These are phyloP conservation scores for Aphelocoma californica DNA, from an alignment of 2,797 vertebrate species.

Conservation along the genomic window DNA sequence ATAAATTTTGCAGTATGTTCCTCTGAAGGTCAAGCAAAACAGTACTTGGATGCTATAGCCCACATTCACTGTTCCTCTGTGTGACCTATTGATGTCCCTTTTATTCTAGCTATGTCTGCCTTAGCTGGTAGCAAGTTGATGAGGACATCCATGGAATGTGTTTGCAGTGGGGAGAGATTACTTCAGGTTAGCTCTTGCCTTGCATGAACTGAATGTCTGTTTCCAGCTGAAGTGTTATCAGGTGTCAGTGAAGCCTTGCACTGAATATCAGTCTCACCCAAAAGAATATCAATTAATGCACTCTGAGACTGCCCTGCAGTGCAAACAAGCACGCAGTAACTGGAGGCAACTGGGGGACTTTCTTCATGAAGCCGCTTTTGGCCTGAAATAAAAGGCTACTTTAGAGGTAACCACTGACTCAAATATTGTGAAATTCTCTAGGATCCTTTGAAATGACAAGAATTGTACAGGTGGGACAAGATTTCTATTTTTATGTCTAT, in stretches of 20 bases:
- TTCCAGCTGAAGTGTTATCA: neutral
- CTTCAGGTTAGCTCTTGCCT: neutral
- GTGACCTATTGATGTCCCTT: neutral
- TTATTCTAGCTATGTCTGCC: neutral
- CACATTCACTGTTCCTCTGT: neutral
- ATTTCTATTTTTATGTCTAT: neutral
- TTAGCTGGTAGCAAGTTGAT: neutral
- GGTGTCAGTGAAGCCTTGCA: neutral
- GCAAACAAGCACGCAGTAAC: neutral
- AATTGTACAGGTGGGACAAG: neutral
- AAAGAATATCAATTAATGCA: neutral
- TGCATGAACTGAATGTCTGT: neutral
- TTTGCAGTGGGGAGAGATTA: neutral
- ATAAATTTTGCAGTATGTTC: neutral
- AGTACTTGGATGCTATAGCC: neutral
- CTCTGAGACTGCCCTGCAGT: neutral
- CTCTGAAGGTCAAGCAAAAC: neutral
- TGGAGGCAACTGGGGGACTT: neutral
- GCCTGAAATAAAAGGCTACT: neutral
- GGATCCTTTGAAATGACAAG: neutral
- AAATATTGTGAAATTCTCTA: neutral
- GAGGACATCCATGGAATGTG: neutral
- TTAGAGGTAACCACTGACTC: neutral
- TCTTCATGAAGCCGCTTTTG: neutral
- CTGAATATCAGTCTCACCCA: neutral